Base-by-base conservation (phyloP, 2,888 invertebrate genomes). In the Stenchaetothrips biformis region DNA sequence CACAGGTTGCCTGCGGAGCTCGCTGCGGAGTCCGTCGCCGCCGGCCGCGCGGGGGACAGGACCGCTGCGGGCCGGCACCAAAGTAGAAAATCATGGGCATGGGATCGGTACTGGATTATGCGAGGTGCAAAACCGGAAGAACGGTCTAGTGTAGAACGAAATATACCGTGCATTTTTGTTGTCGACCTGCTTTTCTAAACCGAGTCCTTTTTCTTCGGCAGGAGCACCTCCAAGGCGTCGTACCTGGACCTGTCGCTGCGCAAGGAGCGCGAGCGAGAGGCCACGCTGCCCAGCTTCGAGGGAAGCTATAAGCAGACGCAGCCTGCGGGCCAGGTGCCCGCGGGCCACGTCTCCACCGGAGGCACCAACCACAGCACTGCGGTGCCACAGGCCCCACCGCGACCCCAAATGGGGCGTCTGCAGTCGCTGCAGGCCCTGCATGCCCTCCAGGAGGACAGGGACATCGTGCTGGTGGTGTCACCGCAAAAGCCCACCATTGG, bases 221-320 rank as follows among this genome's bases (percentile, higher is more conserved):
- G 93, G 88, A 92, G 92, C 85, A 92, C 92, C 85, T 93, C 93
- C 80, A 93, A 93, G 88, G 93, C 93, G 83, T 93, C 93, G 81
- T 93, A 93, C 86, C 87, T 93, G 87, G 91, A 92, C 11, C 92
- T 93, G 79, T 93, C 93, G 86, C 87, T 93, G 87, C 91, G 93
- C n/a, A 90, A 91, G 82, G 89, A 92, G 74, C 90, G 92, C 80
- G 92, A 93, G 85, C 89, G 91, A 82, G 93, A 93, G 83, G 89
- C 90, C 84, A 89, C 89, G 59, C 88, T 90, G 78, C 90, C 91
- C 9, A 90, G 91, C 82, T 93, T 92, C 86, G 91, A 91, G 84
- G 93, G 93, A 82, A 92, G 92, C 85, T 93, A 93, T 87, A 92
- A 93, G 85, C 88, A 92, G 78, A 93, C 93, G 49, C 81, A 79